These are phyloP conservation scores for Aspidoscelis tigris DNA, from an alignment of 2,113 vertebrate genomes.

Conservation along the genomic window DNA sequence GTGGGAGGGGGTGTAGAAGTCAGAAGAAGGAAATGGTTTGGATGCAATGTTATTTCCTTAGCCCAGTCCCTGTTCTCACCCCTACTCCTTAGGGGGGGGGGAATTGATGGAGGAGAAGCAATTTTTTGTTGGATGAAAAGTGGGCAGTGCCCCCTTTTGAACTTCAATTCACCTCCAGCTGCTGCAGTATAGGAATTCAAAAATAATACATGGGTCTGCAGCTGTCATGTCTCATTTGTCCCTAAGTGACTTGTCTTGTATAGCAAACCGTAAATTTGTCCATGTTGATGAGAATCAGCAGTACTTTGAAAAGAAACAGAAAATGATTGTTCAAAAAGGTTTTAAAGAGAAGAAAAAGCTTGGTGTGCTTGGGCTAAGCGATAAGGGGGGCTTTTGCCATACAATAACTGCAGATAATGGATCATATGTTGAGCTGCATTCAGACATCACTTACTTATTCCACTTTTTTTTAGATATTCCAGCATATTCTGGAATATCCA, in stretches of 20 bases:
- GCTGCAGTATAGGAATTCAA: too few relatives aligned
- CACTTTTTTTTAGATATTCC: too few relatives aligned
- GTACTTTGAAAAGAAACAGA: conserved; percentile 4
- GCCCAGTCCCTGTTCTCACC: too few relatives aligned
- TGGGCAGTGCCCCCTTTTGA: not conserved
- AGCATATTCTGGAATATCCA: too few relatives aligned
- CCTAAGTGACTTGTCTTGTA: not conserved
- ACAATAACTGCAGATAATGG: not conserved
- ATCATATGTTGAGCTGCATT: not conserved
- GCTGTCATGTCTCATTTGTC: not conserved
- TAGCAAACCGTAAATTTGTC: not conserved
- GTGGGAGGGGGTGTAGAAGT: not conserved
- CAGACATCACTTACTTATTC: too few relatives aligned
- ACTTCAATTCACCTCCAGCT: not conserved
- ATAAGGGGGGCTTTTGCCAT: not conserved
- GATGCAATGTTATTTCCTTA: not conserved
- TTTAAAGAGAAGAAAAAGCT: not conserved
- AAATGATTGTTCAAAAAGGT: not conserved
- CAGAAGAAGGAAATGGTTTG: not conserved
- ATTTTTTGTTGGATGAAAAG: not conserved
- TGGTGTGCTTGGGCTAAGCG: not conserved
- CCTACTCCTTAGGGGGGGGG: too few relatives aligned
- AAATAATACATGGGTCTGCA: not conserved
- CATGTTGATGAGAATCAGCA: conserved; percentile 1
- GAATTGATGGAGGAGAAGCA: not conserved